Conservation (phyloP, 2,113 vertebrate species). For the Pleuronectes platessa region DNA sequence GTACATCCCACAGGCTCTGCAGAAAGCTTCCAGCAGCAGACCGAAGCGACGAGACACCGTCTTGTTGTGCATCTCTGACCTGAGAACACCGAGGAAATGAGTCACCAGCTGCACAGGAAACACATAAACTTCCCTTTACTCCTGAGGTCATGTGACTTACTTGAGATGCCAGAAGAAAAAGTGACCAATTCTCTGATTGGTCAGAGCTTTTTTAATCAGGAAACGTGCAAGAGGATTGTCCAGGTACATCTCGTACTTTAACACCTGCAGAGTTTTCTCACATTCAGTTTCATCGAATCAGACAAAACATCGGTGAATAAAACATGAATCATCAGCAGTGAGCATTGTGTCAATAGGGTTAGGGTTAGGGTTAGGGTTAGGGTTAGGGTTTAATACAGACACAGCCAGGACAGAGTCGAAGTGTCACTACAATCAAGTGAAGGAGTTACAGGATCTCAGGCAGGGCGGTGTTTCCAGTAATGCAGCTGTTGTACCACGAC, state of each 20-base stretch:
- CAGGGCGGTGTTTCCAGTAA: no score
- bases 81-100: constrained; percentile 51
- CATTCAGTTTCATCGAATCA: no score
- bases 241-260: constrained; percentile 97
- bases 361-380: no score
- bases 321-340: no score
- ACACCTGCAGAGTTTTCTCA: constrained; percentile 80
- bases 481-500: no score
- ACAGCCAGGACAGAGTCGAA: no score
- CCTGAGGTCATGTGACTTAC: constrained; percentile 79
- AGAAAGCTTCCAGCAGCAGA: constrained; percentile 94
- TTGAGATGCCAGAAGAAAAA: constrained; percentile 99
- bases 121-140: neutral
- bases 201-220: constrained; percentile 95
- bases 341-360: no score
- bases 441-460: no score
- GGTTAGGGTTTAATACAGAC: no score
- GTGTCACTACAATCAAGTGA: no score
- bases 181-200: constrained; percentile 97
- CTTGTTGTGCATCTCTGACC: constrained; percentile 98
- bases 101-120: neutral
- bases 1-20: constrained; percentile 96
- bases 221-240: constrained; percentile 96
- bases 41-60: constrained; percentile 95
- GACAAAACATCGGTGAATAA: no score